These are phyloP conservation scores for Nannospalax galili DNA, from an alignment of 2,113 vertebrate genomes.

Conservation along the genomic window DNA sequence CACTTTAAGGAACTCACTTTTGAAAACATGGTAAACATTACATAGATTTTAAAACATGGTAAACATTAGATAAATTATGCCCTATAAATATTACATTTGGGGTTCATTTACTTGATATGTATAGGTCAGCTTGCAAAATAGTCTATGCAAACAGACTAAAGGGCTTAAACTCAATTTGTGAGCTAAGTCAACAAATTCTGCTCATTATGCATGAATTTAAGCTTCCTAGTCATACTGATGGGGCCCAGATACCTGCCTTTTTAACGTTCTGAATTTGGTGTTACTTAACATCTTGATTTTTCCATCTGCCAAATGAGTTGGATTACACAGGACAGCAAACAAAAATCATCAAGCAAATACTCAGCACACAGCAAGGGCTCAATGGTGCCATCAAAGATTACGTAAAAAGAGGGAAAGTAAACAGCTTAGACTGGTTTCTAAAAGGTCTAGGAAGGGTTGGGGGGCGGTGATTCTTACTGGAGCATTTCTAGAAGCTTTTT, in stretches of 20 bases:
- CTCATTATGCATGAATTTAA: conserved; percentile 10
- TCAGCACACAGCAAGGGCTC: background rate
- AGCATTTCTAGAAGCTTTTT: background rate
- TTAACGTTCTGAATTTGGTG: conserved; percentile 19
- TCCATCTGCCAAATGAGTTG: conserved; percentile 32
- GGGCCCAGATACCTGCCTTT: background rate
- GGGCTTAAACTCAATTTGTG: background rate
- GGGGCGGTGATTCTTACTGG: conserved; percentile 32
- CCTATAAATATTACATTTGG: background rate
- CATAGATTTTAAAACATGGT: conserved; percentile 48
- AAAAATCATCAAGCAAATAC: conserved; percentile 3
- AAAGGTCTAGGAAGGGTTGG: background rate
- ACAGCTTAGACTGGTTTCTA: background rate
- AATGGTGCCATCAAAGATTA: background rate
- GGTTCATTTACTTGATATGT: conserved; percentile 24
- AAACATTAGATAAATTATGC: conserved; percentile 36
- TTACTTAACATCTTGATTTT: conserved; percentile 22
- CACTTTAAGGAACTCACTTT: conserved; percentile 23
- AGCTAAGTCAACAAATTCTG: conserved; percentile 19
- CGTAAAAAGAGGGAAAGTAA: background rate
- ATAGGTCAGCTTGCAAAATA: conserved; percentile 27
- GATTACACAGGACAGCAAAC: conserved; percentile 10
- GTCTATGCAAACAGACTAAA: background rate
- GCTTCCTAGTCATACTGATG: background rate
- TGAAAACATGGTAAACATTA: conserved; percentile 53